These are phyloP conservation scores for Trichoplusia ni DNA, from an alignment of 1,140 invertebrate genomes.

Conservation along the genomic window DNA sequence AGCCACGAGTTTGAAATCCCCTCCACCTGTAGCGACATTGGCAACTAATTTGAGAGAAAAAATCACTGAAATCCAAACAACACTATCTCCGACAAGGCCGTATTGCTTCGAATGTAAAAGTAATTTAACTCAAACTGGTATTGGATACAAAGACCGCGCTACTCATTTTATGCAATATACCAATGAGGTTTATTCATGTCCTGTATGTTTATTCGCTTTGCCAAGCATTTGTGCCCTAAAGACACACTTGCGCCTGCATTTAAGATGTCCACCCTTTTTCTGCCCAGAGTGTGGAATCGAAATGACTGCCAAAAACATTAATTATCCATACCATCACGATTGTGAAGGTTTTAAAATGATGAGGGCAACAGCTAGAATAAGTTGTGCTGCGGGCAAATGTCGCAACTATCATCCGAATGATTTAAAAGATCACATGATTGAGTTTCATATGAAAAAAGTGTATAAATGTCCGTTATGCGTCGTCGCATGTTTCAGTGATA, in stretches of 20 bases:
- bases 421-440: slow-evolving; percentile 70
- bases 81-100: background rate
- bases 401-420: slow-evolving; percentile 69
- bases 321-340: slow-evolving; percentile 72
- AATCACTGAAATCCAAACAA: background rate
- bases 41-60: background rate
- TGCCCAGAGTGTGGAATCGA: slow-evolving; percentile 81
- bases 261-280: slow-evolving; percentile 68
- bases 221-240: slow-evolving; percentile 73
- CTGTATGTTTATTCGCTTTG: slow-evolving; percentile 75
- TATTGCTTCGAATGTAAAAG: slow-evolving; percentile 61
- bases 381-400: slow-evolving; percentile 71
- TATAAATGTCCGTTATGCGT: slow-evolving; percentile 73
- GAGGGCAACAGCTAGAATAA: slow-evolving; percentile 69
- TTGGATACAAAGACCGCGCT: slow-evolving; percentile 54
- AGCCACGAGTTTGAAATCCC: no score
- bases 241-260: slow-evolving; percentile 78
- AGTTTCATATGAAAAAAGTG: slow-evolving; percentile 69
- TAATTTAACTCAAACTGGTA: slow-evolving; percentile 41
- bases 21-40: background rate
- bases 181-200: slow-evolving; percentile 55
- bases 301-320: slow-evolving; percentile 53
- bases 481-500: slow-evolving; percentile 58
- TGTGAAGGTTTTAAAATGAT: slow-evolving; percentile 80
- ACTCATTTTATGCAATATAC: slow-evolving; percentile 63